phyloP scores from a whole-genome alignment of 1,140 invertebrate genomes.

The Cheumatopsyche charites region DNA sequence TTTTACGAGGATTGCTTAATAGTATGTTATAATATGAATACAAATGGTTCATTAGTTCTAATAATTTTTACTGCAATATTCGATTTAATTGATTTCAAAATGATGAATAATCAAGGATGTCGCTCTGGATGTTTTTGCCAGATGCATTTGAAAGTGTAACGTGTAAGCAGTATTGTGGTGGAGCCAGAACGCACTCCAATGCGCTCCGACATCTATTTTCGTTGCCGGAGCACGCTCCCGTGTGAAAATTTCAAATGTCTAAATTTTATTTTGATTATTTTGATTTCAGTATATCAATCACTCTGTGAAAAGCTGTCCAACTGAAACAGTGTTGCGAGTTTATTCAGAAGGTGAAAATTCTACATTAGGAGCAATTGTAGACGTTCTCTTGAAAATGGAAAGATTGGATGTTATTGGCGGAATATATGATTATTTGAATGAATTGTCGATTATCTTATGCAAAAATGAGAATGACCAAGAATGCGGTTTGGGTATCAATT shows the following conservation, averaged over 20 bases:
- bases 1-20: too few species aligned
- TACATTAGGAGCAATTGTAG: constrained; percentile 58
- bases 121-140: too few species aligned
- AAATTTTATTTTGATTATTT: too few species aligned
- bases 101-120: too few species aligned
- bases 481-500: constrained; percentile 53
- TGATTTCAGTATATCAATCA: constrained; percentile 58
- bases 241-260: too few species aligned
- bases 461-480: constrained; percentile 55
- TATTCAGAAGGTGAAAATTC: constrained; percentile 58
- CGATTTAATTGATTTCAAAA: too few species aligned
- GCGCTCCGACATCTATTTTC: too few species aligned
- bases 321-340: constrained; percentile 56
- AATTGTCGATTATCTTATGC: constrained; percentile 51
- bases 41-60: neutral
- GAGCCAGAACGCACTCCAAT: too few species aligned
- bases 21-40: too few species aligned
- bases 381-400: constrained; percentile 56
- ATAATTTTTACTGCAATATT: neutral
- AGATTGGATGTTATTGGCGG: constrained; percentile 59
- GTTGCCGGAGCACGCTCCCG: too few species aligned
- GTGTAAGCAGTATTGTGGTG: too few species aligned
- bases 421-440: constrained; percentile 54
- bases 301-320: constrained; percentile 56
- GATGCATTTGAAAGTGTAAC: too few species aligned